Evolutionary conservation across 2,797 vertebrate species (phyloP).

Genomic region (Ceryle rudis): DNA sequence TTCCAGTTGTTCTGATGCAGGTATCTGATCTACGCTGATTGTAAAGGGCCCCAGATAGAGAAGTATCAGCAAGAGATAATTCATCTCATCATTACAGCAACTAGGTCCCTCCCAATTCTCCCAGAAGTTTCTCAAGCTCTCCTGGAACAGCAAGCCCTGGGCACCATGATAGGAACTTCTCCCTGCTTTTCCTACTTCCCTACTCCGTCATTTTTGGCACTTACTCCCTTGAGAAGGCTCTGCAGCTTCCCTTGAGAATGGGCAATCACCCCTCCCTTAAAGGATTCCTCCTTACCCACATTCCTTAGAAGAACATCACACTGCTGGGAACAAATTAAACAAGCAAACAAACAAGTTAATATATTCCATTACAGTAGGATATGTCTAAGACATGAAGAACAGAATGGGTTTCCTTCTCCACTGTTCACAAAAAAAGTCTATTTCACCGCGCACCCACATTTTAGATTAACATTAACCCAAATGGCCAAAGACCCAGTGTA

Average conservation of each 20-base stretch:
- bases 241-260: background rate
- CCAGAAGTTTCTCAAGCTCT: background rate
- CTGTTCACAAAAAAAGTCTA: background rate
- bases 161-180: background rate
- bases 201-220: background rate
- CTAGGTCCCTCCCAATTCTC: background rate
- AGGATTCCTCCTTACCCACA: background rate
- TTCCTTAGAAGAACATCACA: background rate
- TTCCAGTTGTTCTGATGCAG: background rate
- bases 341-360: background rate
- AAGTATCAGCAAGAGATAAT: background rate
- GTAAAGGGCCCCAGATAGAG: background rate
- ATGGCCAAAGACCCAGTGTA: background rate
- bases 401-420: background rate
- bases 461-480: background rate
- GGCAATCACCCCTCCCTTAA: background rate
- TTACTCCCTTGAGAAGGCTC: background rate
- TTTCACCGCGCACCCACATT: background rate
- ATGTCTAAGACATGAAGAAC: background rate
- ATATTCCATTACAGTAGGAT: background rate
- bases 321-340: background rate
- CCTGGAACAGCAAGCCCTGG: background rate
- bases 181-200: background rate
- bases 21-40: background rate
- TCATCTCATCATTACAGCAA: background rate